Conservation (phyloP, 2,797 vertebrate species). For the Chaunax sp. region DNA sequence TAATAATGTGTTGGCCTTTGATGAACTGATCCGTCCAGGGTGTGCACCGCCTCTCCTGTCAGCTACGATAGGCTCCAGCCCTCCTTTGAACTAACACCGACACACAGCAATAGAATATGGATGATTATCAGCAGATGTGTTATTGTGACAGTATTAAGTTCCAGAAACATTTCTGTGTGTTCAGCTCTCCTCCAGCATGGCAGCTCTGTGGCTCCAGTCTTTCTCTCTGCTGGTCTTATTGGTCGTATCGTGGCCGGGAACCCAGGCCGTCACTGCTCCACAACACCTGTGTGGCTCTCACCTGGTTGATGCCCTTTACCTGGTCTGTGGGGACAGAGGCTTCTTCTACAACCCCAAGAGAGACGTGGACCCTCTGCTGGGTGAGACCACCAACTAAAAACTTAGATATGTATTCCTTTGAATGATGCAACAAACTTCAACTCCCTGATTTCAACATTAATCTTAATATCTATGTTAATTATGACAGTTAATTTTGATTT, state of each 20-base stretch:
- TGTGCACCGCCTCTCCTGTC: too few relatives aligned
- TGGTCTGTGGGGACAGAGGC: slow-evolving; percentile 89
- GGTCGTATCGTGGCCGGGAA: slow-evolving; percentile 59
- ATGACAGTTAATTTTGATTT: too few relatives aligned
- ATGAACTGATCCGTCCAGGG: too few relatives aligned
- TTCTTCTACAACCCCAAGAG: slow-evolving; percentile 90
- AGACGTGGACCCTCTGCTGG: slow-evolving; percentile 81
- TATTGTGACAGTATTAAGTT: too few relatives aligned
- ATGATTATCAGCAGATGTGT: too few relatives aligned
- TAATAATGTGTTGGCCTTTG: too few relatives aligned
- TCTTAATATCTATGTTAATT: not conserved
- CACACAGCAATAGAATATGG: too few relatives aligned
- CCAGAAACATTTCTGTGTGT: not conserved
- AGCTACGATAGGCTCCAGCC: too few relatives aligned
- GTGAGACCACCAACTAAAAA: slow-evolving; percentile 73
- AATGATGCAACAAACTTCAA: not conserved
- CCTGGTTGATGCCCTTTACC: slow-evolving; percentile 91
- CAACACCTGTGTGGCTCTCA: slow-evolving; percentile 92
- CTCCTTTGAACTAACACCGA: too few relatives aligned
- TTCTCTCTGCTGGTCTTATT: slow-evolving; percentile 85
- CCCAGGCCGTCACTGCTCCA: slow-evolving; percentile 65
- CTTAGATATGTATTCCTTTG: not conserved
- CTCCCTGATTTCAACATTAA: not conserved
- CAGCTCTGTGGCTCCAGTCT: slow-evolving; percentile 87
- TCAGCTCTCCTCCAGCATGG: slow-evolving; percentile 84